Evolutionary conservation across 23 tunicate species (phyloP).

Genomic region (Ciona savignyi): DNA sequence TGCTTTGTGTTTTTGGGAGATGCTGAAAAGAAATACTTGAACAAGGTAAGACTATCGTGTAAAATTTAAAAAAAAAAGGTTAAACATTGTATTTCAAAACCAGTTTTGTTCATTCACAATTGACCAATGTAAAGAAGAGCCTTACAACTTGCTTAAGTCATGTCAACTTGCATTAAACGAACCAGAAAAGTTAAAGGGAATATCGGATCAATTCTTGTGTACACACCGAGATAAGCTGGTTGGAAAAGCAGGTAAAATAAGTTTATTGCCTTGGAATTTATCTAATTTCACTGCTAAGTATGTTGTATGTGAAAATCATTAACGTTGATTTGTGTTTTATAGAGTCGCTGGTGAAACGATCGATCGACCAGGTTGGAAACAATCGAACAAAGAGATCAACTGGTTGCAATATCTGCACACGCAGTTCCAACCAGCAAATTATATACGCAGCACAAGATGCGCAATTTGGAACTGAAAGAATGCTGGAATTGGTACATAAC

Average conservation of each 20-base stretch:
- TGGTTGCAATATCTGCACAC: conserved; percentile 12
- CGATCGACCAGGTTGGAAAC: background rate
- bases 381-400: conserved; percentile 11
- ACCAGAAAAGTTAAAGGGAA: conserved; percentile 4
- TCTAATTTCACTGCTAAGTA: too few species aligned
- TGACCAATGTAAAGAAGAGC: conserved; percentile 10
- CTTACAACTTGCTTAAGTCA: conserved; percentile 15
- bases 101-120: conserved; percentile 15
- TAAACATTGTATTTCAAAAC: background rate
- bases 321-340: too few species aligned
- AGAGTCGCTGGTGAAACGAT: background rate
- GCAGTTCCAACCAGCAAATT: background rate
- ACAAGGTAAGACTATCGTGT: background rate
- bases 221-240: conserved; percentile 1
- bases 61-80: background rate
- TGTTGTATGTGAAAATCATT: too few species aligned
- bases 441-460: conserved; percentile 18
- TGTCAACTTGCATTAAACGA: conserved; percentile 3
- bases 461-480: conserved; percentile 5
- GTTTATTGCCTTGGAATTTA: too few species aligned
- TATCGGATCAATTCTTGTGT: conserved; percentile 4
- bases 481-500: conserved; percentile 17
- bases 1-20: too few species aligned
- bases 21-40: background rate
- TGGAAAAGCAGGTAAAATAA: background rate